Base-by-base conservation (phyloP, 2,797 vertebrate species). In the Rhynchonycteris naso region DNA sequence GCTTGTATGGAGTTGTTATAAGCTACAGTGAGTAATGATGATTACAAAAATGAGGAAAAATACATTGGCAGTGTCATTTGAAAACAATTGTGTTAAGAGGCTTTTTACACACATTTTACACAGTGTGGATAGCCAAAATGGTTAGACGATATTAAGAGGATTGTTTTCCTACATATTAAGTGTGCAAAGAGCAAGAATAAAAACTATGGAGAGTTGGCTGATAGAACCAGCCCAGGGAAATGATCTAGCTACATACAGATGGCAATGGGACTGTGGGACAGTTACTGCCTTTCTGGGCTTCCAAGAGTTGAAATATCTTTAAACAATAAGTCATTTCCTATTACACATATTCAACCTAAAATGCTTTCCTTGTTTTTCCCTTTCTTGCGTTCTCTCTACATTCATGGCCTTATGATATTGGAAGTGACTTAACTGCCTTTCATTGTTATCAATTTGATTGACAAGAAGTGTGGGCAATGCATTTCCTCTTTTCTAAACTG, bases 31-130 rank as follows among this genome's bases (percentile, higher is more conserved):
- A 97, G 75, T 92, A 97, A 95, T 97, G 97, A 38, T 96, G 89
- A 96, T 97, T 96, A 92, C 81, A 90, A 94, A 98, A 97, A 96
- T 91, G 90, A 95, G 96, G 95, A 91, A 98, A 98, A 97, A 84
- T 91, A 95, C 82, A 59, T 85, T 68, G 95, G 89, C 58, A 93
- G 59, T 96, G 90, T 90, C 92, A 95, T 97, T 97, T 96, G 96
- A 97, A 97, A 96, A 30, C 76, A 95, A 86, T 94, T 96, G 91
- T 96, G 72, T 92, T 98, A 96, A 97, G 95, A 97, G 79, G 26
- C 84, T 97, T 98, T 97, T 97, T 97, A 94, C 72, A 80, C 76
- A 72, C 87, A 96, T 95, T 95, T 97, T 92, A 91, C 10, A 86
- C 58, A 75, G 59, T 83, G 82, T 94, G 86, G 76, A 72, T 95